Conservation (phyloP, 1,140 invertebrate species). For the Branchinecta lynchi region DNA sequence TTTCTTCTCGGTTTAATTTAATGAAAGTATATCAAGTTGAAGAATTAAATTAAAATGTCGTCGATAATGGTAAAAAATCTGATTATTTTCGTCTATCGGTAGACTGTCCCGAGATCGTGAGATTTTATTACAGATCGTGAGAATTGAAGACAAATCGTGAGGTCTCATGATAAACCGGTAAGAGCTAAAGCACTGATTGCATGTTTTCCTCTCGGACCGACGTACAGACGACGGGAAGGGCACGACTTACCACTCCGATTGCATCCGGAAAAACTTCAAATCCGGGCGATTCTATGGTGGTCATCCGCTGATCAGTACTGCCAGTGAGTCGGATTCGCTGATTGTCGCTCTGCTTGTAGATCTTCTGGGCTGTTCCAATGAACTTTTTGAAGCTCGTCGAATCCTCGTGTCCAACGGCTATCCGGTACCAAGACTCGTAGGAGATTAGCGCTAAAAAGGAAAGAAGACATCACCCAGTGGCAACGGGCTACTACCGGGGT, state of each 20-base stretch:
- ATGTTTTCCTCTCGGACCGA: too few species aligned
- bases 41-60: too few species aligned
- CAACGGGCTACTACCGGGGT: too few species aligned
- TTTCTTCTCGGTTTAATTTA: too few species aligned
- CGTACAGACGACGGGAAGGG: background rate
- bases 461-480: background rate
- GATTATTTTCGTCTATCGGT: too few species aligned
- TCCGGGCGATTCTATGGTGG: background rate
- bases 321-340: background rate
- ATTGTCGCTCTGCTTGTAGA: background rate
- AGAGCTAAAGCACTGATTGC: too few species aligned
- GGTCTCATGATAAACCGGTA: too few species aligned
- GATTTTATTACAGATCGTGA: too few species aligned
- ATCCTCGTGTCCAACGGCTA: background rate
- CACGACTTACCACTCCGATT: background rate
- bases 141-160: too few species aligned
- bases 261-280: background rate
- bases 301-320: background rate
- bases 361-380: background rate
- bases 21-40: too few species aligned
- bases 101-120: too few species aligned
- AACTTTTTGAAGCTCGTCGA: constrained; percentile 8
- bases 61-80: too few species aligned
- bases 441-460: background rate
- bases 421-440: background rate